phyloP scores from a whole-genome alignment of 2,888 invertebrate species.

The Metalampra italica region DNA sequence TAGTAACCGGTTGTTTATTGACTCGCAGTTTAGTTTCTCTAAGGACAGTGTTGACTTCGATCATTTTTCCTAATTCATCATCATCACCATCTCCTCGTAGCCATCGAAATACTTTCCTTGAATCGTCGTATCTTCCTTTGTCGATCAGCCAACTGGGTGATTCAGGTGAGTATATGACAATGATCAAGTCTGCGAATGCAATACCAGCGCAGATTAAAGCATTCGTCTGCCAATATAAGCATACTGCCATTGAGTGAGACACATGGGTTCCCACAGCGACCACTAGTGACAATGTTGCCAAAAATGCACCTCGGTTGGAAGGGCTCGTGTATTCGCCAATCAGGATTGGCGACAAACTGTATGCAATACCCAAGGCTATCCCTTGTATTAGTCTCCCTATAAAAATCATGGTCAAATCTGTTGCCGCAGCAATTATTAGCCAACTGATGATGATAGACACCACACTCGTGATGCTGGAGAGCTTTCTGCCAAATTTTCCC shows the following conservation, averaged over 20 bases:
- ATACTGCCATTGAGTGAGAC: constrained; percentile 81
- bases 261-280: constrained; percentile 78
- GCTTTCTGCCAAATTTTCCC: constrained; percentile 75
- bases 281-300: constrained; percentile 77
- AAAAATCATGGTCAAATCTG: constrained; percentile 41
- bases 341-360: constrained; percentile 64
- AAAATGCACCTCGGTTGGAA: constrained; percentile 76
- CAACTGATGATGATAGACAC: constrained; percentile 57
- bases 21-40: constrained; percentile 36
- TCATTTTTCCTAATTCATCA: constrained; percentile 48
- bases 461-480: constrained; percentile 50
- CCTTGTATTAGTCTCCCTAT: constrained; percentile 58
- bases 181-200: constrained; percentile 59
- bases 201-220: constrained; percentile 66
- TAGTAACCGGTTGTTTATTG: no score
- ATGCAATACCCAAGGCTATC: constrained; percentile 67
- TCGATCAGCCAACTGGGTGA: constrained; percentile 81
- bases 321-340: constrained; percentile 78
- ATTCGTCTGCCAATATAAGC: constrained; percentile 71
- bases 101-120: constrained; percentile 74
- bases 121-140: constrained; percentile 71
- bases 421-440: constrained; percentile 50
- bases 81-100: constrained; percentile 68
- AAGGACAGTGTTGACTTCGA: constrained; percentile 37
- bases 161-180: constrained; percentile 71